Conservation (phyloP, 1,140 invertebrate genomes). For the Triops longicaudatus region DNA sequence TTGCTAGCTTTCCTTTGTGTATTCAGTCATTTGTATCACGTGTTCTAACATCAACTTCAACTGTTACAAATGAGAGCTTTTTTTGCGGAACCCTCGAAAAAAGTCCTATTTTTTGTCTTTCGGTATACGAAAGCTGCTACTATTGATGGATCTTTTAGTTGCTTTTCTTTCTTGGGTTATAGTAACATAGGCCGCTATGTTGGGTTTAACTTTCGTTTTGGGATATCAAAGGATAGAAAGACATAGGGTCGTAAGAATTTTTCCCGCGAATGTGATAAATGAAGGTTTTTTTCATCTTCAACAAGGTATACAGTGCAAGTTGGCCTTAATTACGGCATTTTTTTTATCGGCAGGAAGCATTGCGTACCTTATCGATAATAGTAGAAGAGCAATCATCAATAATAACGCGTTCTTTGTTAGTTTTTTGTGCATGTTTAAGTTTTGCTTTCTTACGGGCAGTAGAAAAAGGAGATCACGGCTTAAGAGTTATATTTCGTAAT, state of each 20-base stretch:
- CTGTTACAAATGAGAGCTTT: neutral
- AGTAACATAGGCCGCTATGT: neutral
- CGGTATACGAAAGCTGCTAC: neutral
- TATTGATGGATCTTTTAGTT: neutral
- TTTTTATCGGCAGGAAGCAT: neutral
- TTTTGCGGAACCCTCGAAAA: neutral
- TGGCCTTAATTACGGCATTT: conserved; percentile 1
- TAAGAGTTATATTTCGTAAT: neutral
- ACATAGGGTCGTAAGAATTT: neutral
- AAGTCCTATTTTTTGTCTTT: neutral
- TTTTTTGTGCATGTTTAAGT: neutral
- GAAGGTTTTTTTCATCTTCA: neutral
- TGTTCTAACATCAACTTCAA: neutral
- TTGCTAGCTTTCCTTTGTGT: no score
- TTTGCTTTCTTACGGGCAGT: neutral
- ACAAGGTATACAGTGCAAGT: neutral
- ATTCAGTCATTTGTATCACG: no score
- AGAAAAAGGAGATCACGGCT: neutral
- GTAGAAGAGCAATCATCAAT: conserved; percentile 2
- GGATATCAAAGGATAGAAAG: neutral
- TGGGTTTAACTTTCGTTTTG: neutral
- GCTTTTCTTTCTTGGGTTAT: neutral
- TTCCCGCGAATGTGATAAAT: neutral
- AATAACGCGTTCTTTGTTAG: neutral
- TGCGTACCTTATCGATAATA: neutral